These are phyloP conservation scores for Gobionotothen gibberifrons DNA, from an alignment of 2,797 vertebrate species.

Conservation along the genomic window DNA sequence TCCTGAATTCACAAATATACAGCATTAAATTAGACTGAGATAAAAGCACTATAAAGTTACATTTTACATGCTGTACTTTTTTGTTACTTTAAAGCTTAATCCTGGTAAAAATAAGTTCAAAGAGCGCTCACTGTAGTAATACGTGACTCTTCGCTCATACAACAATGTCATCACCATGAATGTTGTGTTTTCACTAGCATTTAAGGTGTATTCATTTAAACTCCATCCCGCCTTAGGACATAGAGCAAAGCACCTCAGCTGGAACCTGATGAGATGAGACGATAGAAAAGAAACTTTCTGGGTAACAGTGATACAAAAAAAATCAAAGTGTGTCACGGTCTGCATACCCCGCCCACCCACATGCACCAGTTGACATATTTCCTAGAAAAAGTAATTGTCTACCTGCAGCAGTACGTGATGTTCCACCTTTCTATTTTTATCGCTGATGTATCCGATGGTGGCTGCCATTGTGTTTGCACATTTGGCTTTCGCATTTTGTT, in stretches of 20 bases:
- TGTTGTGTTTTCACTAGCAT: slow-evolving; percentile 54
- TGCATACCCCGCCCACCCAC: neutral
- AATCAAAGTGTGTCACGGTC: slow-evolving; percentile 12
- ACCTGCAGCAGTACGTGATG: slow-evolving; percentile 54
- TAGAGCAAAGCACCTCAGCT: slow-evolving; percentile 46
- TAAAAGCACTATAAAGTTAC: neutral
- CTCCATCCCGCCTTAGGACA: slow-evolving; percentile 42
- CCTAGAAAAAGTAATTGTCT: slow-evolving; percentile 39
- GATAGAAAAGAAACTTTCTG: slow-evolving; percentile 23
- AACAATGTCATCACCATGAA: slow-evolving; percentile 31
- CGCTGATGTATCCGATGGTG: slow-evolving; percentile 13
- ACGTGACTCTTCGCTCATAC: slow-evolving; percentile 12
- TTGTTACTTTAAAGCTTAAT: neutral
- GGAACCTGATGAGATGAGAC: slow-evolving; percentile 35
- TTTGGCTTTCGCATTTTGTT: slow-evolving; percentile 60
- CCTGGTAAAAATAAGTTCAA: neutral
- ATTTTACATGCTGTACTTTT: neutral
- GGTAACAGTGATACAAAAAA: slow-evolving; percentile 26
- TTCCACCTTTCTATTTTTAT: slow-evolving; percentile 64
- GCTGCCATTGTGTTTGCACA: slow-evolving; percentile 66
- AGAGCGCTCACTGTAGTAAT: slow-evolving; percentile 4
- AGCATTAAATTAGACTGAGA: no score
- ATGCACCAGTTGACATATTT: slow-evolving; percentile 28
- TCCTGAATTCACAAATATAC: no score
- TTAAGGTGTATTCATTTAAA: slow-evolving; percentile 40